A percentile compares a stretch with the other conserved stretches of the same genome.
Conservation (phyloP, 2,113 vertebrate species). For the Campylorhamphus procurvoides region DNA sequence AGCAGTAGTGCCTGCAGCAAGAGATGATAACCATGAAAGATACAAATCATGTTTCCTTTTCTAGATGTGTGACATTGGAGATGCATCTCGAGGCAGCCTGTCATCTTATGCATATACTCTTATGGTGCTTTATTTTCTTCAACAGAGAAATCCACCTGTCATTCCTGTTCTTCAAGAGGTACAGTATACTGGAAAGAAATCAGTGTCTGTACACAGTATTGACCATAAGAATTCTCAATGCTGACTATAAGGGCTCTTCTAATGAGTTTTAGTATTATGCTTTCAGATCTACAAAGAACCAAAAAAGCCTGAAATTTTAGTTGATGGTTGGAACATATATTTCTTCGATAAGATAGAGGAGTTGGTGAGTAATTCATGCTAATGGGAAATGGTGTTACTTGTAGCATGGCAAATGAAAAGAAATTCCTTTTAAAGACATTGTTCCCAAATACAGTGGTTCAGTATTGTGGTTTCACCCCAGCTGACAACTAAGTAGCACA, state of each 20-base stretch:
- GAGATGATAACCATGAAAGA: neutral
- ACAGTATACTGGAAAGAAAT: neutral
- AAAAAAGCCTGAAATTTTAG: constrained; percentile 87
- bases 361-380: constrained; percentile 76
- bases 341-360: constrained; percentile 88
- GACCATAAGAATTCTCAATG: neutral
- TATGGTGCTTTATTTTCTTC: constrained; percentile 94
- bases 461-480: neutral
- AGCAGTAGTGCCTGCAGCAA: neutral
- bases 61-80: constrained; percentile 93
- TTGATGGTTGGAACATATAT: constrained; percentile 94
- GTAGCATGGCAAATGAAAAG: neutral
- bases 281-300: constrained; percentile 86
- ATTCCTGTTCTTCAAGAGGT: constrained; percentile 96
- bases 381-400: neutral
- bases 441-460: neutral
- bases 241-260: neutral
- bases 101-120: constrained; percentile 96
- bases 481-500: neutral
- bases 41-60: neutral
- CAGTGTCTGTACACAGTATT: neutral
- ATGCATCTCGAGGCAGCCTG: constrained; percentile 93
- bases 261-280: constrained; percentile 43
- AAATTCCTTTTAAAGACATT: neutral
- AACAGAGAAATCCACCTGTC: constrained; percentile 89